Conservation (phyloP, 2,888 invertebrate genomes). For the Apodemia duryi region DNA sequence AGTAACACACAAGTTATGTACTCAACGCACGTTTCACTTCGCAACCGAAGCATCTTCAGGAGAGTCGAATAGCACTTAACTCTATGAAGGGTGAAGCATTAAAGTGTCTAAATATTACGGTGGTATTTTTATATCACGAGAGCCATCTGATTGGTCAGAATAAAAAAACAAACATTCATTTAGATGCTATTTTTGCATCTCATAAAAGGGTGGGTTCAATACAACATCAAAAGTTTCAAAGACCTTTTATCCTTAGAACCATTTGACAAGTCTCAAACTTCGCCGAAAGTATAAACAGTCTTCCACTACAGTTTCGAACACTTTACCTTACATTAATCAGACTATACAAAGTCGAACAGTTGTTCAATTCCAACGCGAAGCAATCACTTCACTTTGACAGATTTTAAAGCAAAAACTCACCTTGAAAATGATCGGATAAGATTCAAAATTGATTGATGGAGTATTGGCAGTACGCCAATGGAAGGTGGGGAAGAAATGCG, state of each 20-base stretch:
- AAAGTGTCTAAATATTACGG: too few species aligned
- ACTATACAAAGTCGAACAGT: constrained; percentile 8
- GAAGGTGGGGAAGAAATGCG: neutral
- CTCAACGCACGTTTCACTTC: too few species aligned
- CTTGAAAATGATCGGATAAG: neutral
- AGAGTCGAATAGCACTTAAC: too few species aligned
- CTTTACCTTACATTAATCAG: constrained; percentile 7
- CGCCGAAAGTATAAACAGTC: neutral
- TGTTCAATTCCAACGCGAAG: neutral
- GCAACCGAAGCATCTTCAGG: too few species aligned
- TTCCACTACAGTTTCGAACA: neutral
- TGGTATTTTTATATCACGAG: too few species aligned
- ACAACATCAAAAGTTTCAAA: neutral
- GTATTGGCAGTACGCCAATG: neutral
- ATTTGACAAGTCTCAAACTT: neutral
- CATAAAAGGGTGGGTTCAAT: too few species aligned
- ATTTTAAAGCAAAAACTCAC: constrained; percentile 3
- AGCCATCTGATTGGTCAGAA: too few species aligned
- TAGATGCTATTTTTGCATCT: too few species aligned
- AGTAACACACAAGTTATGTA: too few species aligned
- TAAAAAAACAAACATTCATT: too few species aligned
- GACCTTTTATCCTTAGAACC: constrained; percentile 1
- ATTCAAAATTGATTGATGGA: constrained; percentile 1
- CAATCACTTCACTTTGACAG: constrained; percentile 5
- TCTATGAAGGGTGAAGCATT: too few species aligned